phyloP scores from a whole-genome alignment of 2,888 invertebrate genomes.

The Pachymerium ferrugineum region DNA sequence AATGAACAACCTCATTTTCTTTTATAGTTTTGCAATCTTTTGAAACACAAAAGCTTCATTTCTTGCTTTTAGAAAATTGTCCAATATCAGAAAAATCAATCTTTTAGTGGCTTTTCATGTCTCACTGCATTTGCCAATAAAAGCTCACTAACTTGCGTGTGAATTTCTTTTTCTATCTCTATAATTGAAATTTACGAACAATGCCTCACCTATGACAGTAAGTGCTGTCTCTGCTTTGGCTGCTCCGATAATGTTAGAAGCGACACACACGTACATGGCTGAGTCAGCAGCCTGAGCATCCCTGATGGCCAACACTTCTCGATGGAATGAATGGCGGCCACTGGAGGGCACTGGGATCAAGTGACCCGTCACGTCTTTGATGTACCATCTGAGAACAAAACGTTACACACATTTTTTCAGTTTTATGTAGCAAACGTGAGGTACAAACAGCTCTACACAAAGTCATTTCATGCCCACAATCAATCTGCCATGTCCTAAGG shows the following conservation, averaged over 20 bases:
- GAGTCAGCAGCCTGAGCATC: constrained; percentile 27
- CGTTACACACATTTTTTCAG: constrained; percentile 27
- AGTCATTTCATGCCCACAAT: constrained; percentile 27
- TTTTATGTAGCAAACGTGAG: constrained; percentile 24
- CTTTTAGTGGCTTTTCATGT: background rate
- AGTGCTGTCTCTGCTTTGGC: constrained; percentile 31
- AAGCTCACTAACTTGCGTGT: background rate
- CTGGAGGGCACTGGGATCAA: constrained; percentile 29
- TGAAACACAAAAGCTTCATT: background rate
- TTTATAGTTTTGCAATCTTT: background rate
- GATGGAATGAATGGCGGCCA: constrained; percentile 20
- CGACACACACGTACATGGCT: constrained; percentile 31
- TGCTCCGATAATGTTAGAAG: constrained; percentile 29
- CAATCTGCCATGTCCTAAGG: constrained; percentile 16
- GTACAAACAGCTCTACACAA: constrained; percentile 27
- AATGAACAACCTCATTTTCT: background rate
- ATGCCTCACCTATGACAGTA: constrained; percentile 29
- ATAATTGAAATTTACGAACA: constrained; percentile 22
- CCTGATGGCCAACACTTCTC: constrained; percentile 28
- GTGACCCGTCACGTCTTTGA: constrained; percentile 29
- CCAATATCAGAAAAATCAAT: background rate
- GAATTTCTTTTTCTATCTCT: background rate
- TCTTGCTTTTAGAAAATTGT: background rate
- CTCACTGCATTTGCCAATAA: constrained; percentile 13
- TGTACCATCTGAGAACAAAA: constrained; percentile 29